Evolutionary conservation across 2,113 vertebrate species (phyloP).

Genomic region (Periophthalmus modestus): DNA sequence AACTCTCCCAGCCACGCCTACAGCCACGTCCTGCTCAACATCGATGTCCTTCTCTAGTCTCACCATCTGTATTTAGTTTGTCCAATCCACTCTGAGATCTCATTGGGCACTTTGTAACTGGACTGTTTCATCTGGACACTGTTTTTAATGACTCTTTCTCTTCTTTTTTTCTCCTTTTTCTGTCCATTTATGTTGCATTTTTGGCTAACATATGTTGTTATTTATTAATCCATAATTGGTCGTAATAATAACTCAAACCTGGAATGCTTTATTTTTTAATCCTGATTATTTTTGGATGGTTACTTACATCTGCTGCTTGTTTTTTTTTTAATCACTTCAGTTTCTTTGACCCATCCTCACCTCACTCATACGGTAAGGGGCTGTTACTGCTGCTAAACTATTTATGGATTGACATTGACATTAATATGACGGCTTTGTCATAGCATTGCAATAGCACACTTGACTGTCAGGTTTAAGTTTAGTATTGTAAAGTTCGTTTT

Average conservation of each 20-base stretch:
- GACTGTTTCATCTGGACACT: slow-evolving; percentile 33
- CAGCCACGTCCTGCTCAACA: not conserved
- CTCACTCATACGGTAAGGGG: slow-evolving; percentile 9
- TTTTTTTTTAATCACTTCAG: slow-evolving; percentile 48
- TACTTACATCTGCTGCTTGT: slow-evolving; percentile 42
- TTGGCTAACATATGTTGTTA: slow-evolving; percentile 47
- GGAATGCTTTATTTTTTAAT: slow-evolving; percentile 44
- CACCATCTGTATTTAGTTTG: no score
- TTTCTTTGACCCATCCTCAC: slow-evolving; percentile 54
- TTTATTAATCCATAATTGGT: slow-evolving; percentile 26
- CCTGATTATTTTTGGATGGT: slow-evolving; percentile 25
- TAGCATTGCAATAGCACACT: no score
- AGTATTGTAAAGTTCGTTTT: no score
- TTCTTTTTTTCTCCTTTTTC: slow-evolving; percentile 68
- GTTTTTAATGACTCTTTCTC: slow-evolving; percentile 64
- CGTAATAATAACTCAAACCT: slow-evolving; percentile 38
- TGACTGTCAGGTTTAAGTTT: no score
- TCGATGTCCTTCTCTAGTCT: not conserved
- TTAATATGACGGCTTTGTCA: no score
- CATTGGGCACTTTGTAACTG: slow-evolving; percentile 34
- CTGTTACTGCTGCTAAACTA: not conserved
- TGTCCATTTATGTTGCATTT: slow-evolving; percentile 57
- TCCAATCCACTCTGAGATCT: not conserved
- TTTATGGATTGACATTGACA: not conserved
- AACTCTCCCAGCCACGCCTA: slow-evolving; percentile 30